A percentile compares a stretch with the other conserved stretches of the same genome.
Conservation (phyloP, 1,140 invertebrate genomes). For the Dendroctonus ponderosae region DNA sequence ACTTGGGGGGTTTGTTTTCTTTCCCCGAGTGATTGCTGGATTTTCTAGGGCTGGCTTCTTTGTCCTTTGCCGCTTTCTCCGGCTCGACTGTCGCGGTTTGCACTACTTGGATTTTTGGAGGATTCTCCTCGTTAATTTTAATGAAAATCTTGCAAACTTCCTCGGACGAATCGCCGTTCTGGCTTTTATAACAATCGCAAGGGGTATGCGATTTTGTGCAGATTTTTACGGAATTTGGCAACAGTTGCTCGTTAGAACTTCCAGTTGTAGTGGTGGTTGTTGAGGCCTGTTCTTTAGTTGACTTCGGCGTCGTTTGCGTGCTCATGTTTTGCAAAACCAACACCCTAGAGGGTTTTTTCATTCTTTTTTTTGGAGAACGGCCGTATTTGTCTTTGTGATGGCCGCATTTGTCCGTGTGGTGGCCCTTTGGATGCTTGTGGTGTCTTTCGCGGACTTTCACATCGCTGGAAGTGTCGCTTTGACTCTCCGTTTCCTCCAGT, state of each 20-base stretch:
- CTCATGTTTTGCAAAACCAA: slow-evolving; percentile 46
- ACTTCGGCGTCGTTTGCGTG: slow-evolving; percentile 46
- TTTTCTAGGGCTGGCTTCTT: background rate
- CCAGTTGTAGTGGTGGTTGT: slow-evolving; percentile 1
- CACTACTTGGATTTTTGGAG: slow-evolving; percentile 38
- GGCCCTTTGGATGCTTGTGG: slow-evolving; percentile 2
- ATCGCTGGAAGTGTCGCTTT: slow-evolving; percentile 3
- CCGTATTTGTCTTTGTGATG: slow-evolving; percentile 19
- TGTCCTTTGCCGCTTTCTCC: slow-evolving; percentile 5
- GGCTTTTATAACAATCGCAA: slow-evolving; percentile 37
- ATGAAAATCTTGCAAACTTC: slow-evolving; percentile 48
- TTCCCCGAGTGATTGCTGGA: slow-evolving; percentile 5
- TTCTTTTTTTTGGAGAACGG: slow-evolving; percentile 18
- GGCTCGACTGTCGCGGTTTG: background rate
- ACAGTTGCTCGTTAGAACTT: background rate
- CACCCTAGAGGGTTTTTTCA: slow-evolving; percentile 27
- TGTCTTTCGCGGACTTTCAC: background rate
- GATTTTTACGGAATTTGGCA: slow-evolving; percentile 12
- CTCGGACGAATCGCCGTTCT: slow-evolving; percentile 24
- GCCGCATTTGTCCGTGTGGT: slow-evolving; percentile 10
- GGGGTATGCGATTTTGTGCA: slow-evolving; percentile 29
- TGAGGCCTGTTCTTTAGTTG: slow-evolving; percentile 26
- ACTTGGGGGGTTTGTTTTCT: slow-evolving; percentile 5
- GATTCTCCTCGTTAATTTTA: slow-evolving; percentile 43
- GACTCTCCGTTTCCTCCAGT: background rate